Evolutionary conservation across 2,113 vertebrate species (phyloP).

Genomic region (Falcunculus frontatus): DNA sequence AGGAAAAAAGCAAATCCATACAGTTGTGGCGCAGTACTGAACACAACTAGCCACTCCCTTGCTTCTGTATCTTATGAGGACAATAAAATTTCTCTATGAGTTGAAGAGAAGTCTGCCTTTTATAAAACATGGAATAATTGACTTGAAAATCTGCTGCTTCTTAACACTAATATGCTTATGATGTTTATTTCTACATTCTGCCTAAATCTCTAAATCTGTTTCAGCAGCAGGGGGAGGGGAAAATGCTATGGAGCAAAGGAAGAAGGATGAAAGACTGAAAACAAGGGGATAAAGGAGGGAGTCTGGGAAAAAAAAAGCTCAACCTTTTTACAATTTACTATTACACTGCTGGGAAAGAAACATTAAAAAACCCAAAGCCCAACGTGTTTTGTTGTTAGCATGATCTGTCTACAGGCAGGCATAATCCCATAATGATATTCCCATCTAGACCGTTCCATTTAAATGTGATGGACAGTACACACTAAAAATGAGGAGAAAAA

Average conservation of each 20-base stretch:
- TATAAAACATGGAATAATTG: not conserved
- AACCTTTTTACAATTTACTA: not conserved
- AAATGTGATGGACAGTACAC: not conserved
- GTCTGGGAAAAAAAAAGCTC: not conserved
- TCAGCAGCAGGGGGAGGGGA: not conserved
- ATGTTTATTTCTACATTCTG: not conserved
- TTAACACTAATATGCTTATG: slow-evolving; percentile 5
- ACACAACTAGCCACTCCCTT: not conserved
- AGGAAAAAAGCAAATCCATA: accelerated
- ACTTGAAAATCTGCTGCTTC: slow-evolving; percentile 5
- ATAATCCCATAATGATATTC: not conserved
- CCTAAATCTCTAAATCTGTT: not conserved
- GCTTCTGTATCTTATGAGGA: not conserved
- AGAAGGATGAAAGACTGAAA: not conserved
- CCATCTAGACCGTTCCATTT: not conserved
- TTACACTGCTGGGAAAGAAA: not conserved
- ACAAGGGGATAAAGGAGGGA: not conserved
- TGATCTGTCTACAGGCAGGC: not conserved
- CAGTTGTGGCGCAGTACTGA: not conserved
- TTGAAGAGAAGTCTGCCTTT: not conserved
- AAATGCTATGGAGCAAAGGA: not conserved
- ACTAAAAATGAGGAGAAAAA: not conserved
- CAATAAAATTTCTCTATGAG: not conserved
- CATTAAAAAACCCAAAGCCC: not conserved
- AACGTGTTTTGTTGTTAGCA: not conserved